Evolutionary conservation across 2,888 invertebrate species (phyloP).

Genomic region (Trachelus tabidus): DNA sequence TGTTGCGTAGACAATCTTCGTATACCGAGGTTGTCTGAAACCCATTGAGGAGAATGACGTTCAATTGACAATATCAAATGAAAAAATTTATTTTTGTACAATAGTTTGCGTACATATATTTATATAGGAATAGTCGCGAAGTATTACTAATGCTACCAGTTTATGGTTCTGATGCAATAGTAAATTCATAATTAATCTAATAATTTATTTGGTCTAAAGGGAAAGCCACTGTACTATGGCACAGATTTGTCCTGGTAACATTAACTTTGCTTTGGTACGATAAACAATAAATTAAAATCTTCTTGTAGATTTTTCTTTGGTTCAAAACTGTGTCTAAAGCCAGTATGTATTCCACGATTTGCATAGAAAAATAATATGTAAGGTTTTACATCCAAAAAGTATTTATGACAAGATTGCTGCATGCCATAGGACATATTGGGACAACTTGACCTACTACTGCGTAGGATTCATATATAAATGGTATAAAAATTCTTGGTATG

Average conservation of each 20-base stretch:
- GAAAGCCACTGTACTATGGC: conserved; percentile 29
- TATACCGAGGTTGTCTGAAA: conserved; percentile 38
- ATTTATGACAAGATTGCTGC: background rate
- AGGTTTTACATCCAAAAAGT: background rate
- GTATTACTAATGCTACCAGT: background rate
- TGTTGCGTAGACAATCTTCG: conserved; percentile 50
- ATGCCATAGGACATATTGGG: background rate
- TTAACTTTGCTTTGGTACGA: conserved; percentile 46
- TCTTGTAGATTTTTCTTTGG: background rate
- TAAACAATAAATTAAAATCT: background rate
- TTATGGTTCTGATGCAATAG: background rate
- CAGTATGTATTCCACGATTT: background rate
- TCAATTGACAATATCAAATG: conserved; percentile 19
- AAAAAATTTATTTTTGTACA: conserved; percentile 28
- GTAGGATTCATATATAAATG: background rate
- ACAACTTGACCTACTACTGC: background rate
- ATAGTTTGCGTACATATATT: conserved; percentile 8
- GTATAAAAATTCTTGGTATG: background rate
- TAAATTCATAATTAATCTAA: conserved; percentile 14
- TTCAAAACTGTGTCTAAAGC: background rate
- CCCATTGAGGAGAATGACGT: conserved; percentile 42
- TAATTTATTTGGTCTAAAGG: conserved; percentile 29
- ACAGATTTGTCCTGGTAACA: conserved; percentile 38
- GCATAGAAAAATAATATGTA: background rate
- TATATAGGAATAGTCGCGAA: background rate